Evolutionary conservation across 2,888 invertebrate species (phyloP).

Genomic region (Oeneis ivallda): DNA sequence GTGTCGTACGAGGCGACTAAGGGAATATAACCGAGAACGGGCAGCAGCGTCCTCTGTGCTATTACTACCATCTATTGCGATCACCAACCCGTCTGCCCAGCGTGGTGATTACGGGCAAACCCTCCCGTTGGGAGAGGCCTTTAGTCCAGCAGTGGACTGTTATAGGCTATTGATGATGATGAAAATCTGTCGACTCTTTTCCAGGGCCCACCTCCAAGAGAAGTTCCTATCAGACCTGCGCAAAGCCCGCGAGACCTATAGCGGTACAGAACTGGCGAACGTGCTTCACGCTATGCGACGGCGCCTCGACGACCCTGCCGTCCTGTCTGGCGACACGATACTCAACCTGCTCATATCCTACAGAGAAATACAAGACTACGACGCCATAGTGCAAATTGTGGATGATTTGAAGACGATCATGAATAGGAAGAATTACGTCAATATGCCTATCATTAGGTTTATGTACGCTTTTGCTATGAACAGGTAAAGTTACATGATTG

Average conservation of each 20-base stretch:
- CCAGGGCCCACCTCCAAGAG: slow-evolving; percentile 97
- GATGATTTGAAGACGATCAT: slow-evolving; percentile 96
- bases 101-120: too few species aligned
- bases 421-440: slow-evolving; percentile 92
- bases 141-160: too few species aligned
- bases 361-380: slow-evolving; percentile 96
- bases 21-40: too few species aligned
- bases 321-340: slow-evolving; percentile 97
- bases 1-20: too few species aligned
- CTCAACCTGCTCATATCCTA: slow-evolving; percentile 96
- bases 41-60: too few species aligned
- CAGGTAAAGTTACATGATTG: slow-evolving; percentile 73
- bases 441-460: slow-evolving; percentile 94
- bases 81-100: too few species aligned
- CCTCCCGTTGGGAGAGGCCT: too few species aligned
- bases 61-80: too few species aligned
- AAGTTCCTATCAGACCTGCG: slow-evolving; percentile 97
- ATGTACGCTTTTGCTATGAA: slow-evolving; percentile 98
- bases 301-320: slow-evolving; percentile 97
- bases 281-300: slow-evolving; percentile 94
- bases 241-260: slow-evolving; percentile 93
- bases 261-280: slow-evolving; percentile 89
- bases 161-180: too few species aligned
- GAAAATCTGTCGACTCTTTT: too few species aligned
- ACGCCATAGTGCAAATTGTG: slow-evolving; percentile 97